Conservation (phyloP, 2,797 vertebrate genomes). For the Acropternis orthonyx region DNA sequence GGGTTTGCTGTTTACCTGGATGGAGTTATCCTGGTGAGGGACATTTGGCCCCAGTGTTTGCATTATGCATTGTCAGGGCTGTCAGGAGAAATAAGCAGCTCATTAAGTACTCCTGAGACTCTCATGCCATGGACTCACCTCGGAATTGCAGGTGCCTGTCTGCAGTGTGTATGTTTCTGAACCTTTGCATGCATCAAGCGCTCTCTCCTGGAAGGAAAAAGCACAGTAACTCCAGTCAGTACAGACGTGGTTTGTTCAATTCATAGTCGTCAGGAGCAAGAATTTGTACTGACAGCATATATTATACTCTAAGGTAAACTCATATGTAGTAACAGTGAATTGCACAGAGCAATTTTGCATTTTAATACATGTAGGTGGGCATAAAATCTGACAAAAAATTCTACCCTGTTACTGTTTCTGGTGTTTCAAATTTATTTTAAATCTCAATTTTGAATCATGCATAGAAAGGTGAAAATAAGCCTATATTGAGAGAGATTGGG, state of each 20-base stretch:
- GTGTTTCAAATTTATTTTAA: neutral
- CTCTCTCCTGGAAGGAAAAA: conserved; percentile 44
- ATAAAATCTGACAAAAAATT: neutral
- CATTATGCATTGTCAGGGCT: neutral
- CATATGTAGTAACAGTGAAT: neutral
- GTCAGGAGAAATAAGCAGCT: neutral
- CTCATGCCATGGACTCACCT: conserved; percentile 1
- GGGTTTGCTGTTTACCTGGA: neutral
- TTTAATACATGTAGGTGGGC: neutral
- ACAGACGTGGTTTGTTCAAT: neutral
- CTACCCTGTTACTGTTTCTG: neutral
- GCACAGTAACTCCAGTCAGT: neutral
- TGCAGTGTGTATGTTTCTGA: neutral
- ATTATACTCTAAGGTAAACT: neutral
- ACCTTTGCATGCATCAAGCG: conserved; percentile 55
- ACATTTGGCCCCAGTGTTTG: neutral
- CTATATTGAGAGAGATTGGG: neutral
- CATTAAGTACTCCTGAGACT: neutral
- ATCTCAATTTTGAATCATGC: neutral
- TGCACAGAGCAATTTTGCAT: neutral
- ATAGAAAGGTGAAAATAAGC: neutral
- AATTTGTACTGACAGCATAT: neutral
- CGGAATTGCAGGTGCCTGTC: neutral
- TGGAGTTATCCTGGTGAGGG: neutral
- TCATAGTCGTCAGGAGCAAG: neutral